These are phyloP conservation scores for Poecilia wingei DNA, from an alignment of 2,797 vertebrate species.

Conservation along the genomic window DNA sequence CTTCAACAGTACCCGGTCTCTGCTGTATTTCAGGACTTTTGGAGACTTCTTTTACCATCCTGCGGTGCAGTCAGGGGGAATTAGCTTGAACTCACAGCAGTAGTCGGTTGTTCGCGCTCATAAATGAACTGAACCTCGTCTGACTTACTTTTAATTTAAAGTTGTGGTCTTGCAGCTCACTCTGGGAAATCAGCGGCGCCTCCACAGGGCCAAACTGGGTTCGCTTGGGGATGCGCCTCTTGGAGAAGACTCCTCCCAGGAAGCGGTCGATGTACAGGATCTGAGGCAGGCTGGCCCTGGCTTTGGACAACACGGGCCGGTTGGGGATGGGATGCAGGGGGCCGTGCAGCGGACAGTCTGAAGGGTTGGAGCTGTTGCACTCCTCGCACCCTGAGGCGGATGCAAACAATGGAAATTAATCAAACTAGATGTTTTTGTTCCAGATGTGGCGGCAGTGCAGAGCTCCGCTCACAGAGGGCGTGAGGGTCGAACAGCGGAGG, in stretches of 20 bases:
- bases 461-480: constrained; percentile 87
- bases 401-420: background rate
- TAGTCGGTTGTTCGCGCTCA: background rate
- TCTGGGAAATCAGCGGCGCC: constrained; percentile 88
- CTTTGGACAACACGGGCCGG: constrained; percentile 91
- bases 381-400: constrained; percentile 92
- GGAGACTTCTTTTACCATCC: background rate
- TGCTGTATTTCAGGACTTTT: background rate
- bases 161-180: constrained; percentile 88
- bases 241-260: constrained; percentile 93
- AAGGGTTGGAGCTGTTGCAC: constrained; percentile 90
- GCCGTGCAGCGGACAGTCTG: constrained; percentile 91
- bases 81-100: background rate
- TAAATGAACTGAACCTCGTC: background rate
- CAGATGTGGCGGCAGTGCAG: background rate
- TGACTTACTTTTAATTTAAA: constrained; percentile 90
- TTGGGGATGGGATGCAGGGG: constrained; percentile 94
- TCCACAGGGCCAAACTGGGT: constrained; percentile 97
- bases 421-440: background rate
- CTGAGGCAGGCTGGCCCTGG: constrained; percentile 92
- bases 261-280: constrained; percentile 95
- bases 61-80: background rate
- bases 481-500: constrained; percentile 92
- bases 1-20: background rate
- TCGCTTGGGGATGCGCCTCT: constrained; percentile 94